Evolutionary conservation across 2,888 invertebrate species (phyloP), one percentile per base, ranked within the genome.

Genomic region (Tenthredo distinguenda): DNA sequence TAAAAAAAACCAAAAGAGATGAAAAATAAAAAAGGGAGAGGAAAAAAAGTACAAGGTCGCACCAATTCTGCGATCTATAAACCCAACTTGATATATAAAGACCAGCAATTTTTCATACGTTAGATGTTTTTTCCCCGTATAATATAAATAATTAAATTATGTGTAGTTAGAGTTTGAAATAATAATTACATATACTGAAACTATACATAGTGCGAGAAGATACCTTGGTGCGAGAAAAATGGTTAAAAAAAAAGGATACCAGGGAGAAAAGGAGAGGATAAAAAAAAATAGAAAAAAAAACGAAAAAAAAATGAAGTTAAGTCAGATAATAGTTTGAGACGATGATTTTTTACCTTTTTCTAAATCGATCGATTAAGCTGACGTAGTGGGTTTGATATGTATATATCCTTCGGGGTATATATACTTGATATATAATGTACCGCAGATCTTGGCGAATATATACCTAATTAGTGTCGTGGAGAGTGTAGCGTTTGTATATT

Each of bases 101-200:
- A 82, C 65, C 76, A 86, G n/a, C 31, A 34, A 71, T 90, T 90
- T 90, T 89, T 89, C 89, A 89, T 89, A 89, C 88, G 88, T 91
- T 90, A 90, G 87, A 88, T 90, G 91, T 91, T 90, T 88, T 89
- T 89, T 89, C 34, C 34, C 72, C 72, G n/a, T 37, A 21, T 37
- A 18, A 72, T 34, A 72, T 72, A 40, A 6, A 40, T 40, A 72
- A 72, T 72, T n/a, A 34, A 72, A 72, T 37, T 34, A 40, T 40
- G 72, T 87, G 89, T 90, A 89, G 88, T 87, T 89, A 89, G 89
- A 87, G 87, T 89, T 88, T 88, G 87, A 87, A 86, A 86, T 87
- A 88, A 88, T 87, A 87, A 88, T 87, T 86, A 76, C 26, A 87
- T 88, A 87, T 76, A 71, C 71, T 40, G 71, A 37, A 71, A 37